These are phyloP conservation scores for Nannobrachium achirus DNA, from an alignment of 2,113 vertebrate species.

Conservation along the genomic window DNA sequence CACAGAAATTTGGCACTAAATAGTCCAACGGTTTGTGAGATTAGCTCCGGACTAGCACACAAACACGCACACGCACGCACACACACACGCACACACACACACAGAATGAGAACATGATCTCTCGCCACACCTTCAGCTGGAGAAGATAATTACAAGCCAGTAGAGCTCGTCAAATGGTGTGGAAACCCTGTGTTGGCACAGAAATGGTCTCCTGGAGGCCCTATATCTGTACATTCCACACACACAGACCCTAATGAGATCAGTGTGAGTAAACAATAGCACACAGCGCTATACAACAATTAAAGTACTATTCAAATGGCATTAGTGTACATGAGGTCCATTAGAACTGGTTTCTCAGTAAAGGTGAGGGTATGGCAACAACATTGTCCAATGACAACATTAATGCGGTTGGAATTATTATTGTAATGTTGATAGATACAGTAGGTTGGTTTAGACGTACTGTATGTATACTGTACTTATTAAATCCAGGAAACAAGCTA, in stretches of 20 bases:
- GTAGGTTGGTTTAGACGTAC: too few relatives aligned
- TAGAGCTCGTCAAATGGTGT: slow-evolving; percentile 32
- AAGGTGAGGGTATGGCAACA: not conserved
- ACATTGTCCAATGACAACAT: not conserved
- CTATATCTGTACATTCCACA: slow-evolving; percentile 31
- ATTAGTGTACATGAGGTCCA: not conserved
- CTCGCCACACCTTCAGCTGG: too few relatives aligned
- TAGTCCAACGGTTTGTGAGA: too few relatives aligned
- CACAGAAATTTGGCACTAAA: too few relatives aligned
- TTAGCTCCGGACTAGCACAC: too few relatives aligned
- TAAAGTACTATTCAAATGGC: not conserved
- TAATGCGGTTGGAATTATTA: not conserved
- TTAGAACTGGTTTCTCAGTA: not conserved
- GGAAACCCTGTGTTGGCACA: slow-evolving; percentile 28
- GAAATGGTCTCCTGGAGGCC: not conserved
- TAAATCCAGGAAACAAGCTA: too few relatives aligned
- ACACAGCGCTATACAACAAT: not conserved
- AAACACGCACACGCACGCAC: too few relatives aligned
- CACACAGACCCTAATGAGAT: slow-evolving; percentile 11
- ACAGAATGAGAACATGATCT: too few relatives aligned
- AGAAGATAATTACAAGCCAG: slow-evolving; percentile 39
- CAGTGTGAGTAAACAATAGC: slow-evolving; percentile 11
- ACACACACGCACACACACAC: too few relatives aligned
- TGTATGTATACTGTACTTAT: too few relatives aligned
- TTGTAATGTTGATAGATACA: too few relatives aligned